Evolutionary conservation across 2,113 vertebrate genomes (phyloP).

Genomic region (Synodontis membranacea): DNA sequence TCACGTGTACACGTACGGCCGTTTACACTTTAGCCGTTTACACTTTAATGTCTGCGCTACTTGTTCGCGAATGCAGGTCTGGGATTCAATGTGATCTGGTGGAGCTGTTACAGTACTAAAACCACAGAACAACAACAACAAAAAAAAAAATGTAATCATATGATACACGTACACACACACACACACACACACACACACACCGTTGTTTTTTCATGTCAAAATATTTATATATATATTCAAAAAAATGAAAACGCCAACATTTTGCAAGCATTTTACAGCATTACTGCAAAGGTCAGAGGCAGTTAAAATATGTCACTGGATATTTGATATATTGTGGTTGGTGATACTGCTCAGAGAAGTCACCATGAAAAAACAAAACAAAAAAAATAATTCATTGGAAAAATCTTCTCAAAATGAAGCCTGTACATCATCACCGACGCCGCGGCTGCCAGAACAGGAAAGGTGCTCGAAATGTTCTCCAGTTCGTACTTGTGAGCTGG

Average conservation of each 20-base stretch:
- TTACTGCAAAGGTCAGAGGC: conserved; percentile 63
- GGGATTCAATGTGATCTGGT: conserved; percentile 28
- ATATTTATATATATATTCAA: no score
- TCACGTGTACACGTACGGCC: not conserved
- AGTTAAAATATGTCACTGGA: not conserved
- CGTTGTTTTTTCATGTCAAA: conserved; percentile 27
- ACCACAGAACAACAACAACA: conserved; percentile 24
- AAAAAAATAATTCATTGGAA: not conserved
- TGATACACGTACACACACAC: not conserved
- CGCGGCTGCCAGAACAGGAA: not conserved
- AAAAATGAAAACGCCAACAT: conserved; percentile 66
- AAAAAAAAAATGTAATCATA: not conserved
- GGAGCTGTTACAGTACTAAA: not conserved
- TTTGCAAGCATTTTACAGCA: conserved; percentile 78
- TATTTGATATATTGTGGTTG: not conserved
- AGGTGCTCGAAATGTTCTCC: no score
- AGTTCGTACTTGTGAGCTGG: not conserved
- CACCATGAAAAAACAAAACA: not conserved
- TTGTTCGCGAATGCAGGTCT: not conserved
- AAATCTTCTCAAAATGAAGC: not conserved
- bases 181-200: conserved; percentile 15
- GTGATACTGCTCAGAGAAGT: not conserved
- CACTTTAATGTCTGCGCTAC: not conserved
- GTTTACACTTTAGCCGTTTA: not conserved
- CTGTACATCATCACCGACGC: not conserved